phyloP scores from a whole-genome alignment of 1,140 invertebrate species.

The Megalopta genalis region DNA sequence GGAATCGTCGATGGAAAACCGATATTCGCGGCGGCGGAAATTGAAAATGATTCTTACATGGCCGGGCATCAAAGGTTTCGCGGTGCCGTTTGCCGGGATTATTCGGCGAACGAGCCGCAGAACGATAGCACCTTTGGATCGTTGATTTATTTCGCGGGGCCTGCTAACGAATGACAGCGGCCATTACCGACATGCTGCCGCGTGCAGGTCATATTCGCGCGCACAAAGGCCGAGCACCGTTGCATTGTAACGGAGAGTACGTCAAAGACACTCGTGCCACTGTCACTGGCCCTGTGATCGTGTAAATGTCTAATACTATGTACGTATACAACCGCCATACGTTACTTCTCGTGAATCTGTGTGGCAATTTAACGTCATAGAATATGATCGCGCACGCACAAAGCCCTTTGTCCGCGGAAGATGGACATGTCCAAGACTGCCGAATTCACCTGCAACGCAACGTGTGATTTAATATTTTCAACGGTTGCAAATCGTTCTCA shows the following conservation, averaged over 20 bases:
- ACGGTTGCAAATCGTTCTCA: too few species aligned
- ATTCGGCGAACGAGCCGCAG: slow-evolving; percentile 36
- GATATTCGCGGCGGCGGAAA: not conserved
- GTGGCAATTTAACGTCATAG: slow-evolving; percentile 51
- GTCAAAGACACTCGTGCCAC: slow-evolving; percentile 62
- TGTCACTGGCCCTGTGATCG: slow-evolving; percentile 54
- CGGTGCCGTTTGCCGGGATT: not conserved
- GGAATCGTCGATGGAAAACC: not conserved
- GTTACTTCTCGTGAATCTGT: slow-evolving; percentile 26
- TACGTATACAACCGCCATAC: slow-evolving; percentile 35
- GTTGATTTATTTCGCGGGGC: slow-evolving; percentile 53
- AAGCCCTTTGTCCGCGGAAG: slow-evolving; percentile 55
- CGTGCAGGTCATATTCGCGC: slow-evolving; percentile 51
- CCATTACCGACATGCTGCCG: slow-evolving; percentile 51
- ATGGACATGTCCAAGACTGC: slow-evolving; percentile 55
- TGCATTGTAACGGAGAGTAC: slow-evolving; percentile 60
- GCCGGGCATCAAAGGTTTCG: not conserved
- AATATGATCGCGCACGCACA: slow-evolving; percentile 54
- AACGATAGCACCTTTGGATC: slow-evolving; percentile 50
- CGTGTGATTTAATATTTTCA: too few species aligned
- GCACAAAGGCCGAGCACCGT: slow-evolving; percentile 52
- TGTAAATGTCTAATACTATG: slow-evolving; percentile 58
- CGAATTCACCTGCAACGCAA: slow-evolving; percentile 40
- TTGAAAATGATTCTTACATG: not conserved
- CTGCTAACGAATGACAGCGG: slow-evolving; percentile 46